Base-by-base conservation (phyloP, 2,888 invertebrate species). In the Drosophila paranaensis region DNA sequence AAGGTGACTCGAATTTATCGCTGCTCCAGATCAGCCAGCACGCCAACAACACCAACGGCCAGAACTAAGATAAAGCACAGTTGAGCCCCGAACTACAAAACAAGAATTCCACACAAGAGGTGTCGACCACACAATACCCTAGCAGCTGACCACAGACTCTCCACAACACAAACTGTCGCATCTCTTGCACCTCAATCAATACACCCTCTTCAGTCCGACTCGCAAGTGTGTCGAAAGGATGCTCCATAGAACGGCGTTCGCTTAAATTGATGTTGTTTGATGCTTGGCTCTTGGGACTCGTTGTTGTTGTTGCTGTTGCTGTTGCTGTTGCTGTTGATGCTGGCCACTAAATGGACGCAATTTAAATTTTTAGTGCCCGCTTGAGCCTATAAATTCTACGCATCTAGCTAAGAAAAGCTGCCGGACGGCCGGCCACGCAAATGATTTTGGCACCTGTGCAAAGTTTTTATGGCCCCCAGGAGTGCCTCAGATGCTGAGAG, bases 21-120 rank as follows among this genome's bases (percentile, higher is more conserved):
- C 73, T 88, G 84, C 88, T 85, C 84, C 88, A 85, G 88, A 85
- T 85, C 84, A 79, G 77, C 73, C 84, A 87, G 61, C 71, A 79
- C 27, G 40, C 61, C 78, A 77, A 60, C 71, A 77, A 55, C 77
- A 73, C 55, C 71, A 71, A 55, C 50, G 67, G 45, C 67, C 40
- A 53, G 43, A 55, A n/a, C 65, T 58, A 66, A 60, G 88, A 73
- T 77, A 63, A 74, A 73, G 46, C 62, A 66, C 66, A 60, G 58
- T 4, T 30, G 40, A 68, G 57, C 56, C 40, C 56, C 50, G n/a
- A 57, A n/a, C 39, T 33, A 43, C 67, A 58, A 33, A 48, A 43
- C 43, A 46, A 20, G 43, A 8, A 13, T 16, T n/a, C 10, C 14
- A 2, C 9, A 3, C 11, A 0, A 11, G 2, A 9, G 27, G 45